Conservation (phyloP, 2,797 vertebrate genomes). For the Leptoclinus maculatus region DNA sequence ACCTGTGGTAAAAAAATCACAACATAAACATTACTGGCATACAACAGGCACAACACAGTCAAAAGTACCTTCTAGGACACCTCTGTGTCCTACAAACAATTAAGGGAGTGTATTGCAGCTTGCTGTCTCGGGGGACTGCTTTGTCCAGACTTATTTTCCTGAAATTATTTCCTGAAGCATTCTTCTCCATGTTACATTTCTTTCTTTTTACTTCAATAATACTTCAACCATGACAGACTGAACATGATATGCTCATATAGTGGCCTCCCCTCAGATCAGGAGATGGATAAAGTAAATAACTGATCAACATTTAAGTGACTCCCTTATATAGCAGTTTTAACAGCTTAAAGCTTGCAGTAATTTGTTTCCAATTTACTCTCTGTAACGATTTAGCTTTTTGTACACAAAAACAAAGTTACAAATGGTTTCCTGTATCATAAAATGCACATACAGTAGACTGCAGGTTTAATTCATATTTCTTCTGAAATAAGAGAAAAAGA, state of each 20-base stretch:
- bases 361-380: not conserved
- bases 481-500: not conserved
- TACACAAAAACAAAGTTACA: too few relatives aligned
- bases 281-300: conserved; percentile 23
- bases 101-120: not conserved
- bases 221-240: conserved; percentile 7
- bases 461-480: not conserved
- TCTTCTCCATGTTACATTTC: conserved; percentile 15
- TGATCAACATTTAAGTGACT: not conserved
- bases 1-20: conserved; percentile 49
- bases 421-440: not conserved
- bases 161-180: conserved; percentile 40
- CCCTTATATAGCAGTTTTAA: not conserved
- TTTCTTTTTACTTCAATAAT: conserved; percentile 20
- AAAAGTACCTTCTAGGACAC: not conserved
- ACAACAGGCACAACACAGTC: conserved; percentile 5
- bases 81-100: not conserved
- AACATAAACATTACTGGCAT: conserved; percentile 8
- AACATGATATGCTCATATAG: conserved; percentile 8
- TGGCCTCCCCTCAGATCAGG: conserved; percentile 13
- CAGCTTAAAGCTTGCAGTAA: not conserved
- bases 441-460: not conserved
- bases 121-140: conserved; percentile 11
- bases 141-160: conserved; percentile 23
- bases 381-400: not conserved